Percentiles rank a stretch among this genome's conserved stretches.
Conservation (phyloP, 2,113 vertebrate genomes). For the Stigmatopora nigra region DNA sequence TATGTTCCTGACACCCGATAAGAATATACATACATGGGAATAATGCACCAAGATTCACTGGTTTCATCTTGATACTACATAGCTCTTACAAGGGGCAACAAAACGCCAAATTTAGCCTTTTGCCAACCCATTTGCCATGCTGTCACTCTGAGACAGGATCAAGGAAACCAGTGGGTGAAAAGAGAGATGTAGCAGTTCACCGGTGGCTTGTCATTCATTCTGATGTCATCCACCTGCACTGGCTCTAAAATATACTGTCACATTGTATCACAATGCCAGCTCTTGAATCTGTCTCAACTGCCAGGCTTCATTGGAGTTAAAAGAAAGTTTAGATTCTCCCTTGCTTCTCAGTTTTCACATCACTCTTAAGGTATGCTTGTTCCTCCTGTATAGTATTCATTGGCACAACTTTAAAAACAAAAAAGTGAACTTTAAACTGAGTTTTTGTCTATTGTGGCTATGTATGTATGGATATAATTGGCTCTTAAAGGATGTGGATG, state of each 20-base stretch:
- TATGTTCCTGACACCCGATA: neutral
- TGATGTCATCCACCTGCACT: conserved; percentile 29
- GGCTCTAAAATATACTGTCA: conserved; percentile 22
- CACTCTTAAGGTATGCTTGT: neutral
- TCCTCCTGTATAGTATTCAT: neutral
- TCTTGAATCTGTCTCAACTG: conserved; percentile 5
- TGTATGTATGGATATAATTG: neutral
- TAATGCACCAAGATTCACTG: neutral
- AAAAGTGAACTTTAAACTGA: neutral
- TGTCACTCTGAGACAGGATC: conserved; percentile 42
- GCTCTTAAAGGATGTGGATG: neutral
- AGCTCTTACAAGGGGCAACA: conserved; percentile 12
- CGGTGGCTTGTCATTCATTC: conserved; percentile 38
- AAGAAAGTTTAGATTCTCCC: neutral
- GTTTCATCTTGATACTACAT: neutral
- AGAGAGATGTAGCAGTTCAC: conserved; percentile 24
- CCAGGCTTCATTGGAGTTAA: neutral
- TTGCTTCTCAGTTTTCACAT: neutral
- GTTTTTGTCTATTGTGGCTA: neutral
- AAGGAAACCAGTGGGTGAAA: conserved; percentile 18
- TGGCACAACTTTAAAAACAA: neutral
- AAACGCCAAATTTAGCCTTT: conserved; percentile 26
- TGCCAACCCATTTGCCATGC: conserved; percentile 15
- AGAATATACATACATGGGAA: neutral
- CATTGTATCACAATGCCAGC: conserved; percentile 14